Conservation (phyloP, 2,797 vertebrate genomes). For the Echeneis naucrates region DNA sequence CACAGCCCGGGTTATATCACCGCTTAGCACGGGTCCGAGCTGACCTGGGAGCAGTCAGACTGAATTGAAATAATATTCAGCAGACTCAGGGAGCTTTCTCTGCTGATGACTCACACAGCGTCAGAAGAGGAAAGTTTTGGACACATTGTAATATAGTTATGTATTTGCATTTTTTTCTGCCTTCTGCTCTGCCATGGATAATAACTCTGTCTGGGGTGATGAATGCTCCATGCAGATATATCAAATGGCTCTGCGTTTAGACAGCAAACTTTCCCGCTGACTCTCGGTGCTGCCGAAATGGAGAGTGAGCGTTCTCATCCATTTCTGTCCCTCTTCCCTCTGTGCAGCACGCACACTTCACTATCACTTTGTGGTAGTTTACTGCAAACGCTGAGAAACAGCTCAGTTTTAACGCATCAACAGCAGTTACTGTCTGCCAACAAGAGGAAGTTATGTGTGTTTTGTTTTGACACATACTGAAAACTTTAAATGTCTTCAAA, state of each 20-base stretch:
- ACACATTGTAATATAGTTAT: constrained; percentile 37
- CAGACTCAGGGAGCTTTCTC: constrained; percentile 27
- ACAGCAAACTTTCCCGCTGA: constrained; percentile 59
- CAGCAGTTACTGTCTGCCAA: not conserved
- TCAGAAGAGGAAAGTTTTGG: constrained; percentile 39
- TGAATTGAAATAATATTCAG: constrained; percentile 18
- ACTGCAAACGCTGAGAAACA: not conserved
- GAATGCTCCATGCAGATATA: constrained; percentile 44
- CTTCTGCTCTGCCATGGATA: constrained; percentile 30
- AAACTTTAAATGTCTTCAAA: not conserved
- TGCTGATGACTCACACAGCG: constrained; percentile 56
- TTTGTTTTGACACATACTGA: not conserved
- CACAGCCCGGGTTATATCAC: constrained; percentile 7
- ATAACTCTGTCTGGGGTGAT: constrained; percentile 53
- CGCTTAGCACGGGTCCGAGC: not conserved
- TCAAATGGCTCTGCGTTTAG: constrained; percentile 35
- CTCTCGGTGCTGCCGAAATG: constrained; percentile 12
- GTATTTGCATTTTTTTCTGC: constrained; percentile 41
- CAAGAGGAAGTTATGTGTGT: not conserved
- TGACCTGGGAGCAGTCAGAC: constrained; percentile 23
- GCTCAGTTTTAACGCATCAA: not conserved
- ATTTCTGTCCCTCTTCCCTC: not conserved
- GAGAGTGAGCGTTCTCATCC: constrained; percentile 27
- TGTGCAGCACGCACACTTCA: constrained; percentile 9
- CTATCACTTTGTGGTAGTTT: not conserved